phyloP scores from a whole-genome alignment of 2,113 vertebrate species.

The Herpailurus yagouaroundi region DNA sequence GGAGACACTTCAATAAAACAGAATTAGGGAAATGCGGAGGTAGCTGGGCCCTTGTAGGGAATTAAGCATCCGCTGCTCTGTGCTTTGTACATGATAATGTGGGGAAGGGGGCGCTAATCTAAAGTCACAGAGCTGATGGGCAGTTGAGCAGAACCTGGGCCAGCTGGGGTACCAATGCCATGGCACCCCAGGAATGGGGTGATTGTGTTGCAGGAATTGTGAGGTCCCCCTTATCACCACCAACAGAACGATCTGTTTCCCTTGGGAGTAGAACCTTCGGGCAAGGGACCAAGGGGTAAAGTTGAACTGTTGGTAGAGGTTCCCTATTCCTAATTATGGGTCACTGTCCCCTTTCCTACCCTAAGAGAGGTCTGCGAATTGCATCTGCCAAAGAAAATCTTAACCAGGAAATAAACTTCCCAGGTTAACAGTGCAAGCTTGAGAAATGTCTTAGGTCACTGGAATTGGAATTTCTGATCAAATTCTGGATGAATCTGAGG shows the following conservation, averaged over 20 bases:
- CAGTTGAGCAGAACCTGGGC: background rate
- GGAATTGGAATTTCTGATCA: constrained; percentile 42
- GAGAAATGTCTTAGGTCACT: background rate
- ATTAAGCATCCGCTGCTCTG: background rate
- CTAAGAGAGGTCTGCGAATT: background rate
- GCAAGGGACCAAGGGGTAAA: background rate
- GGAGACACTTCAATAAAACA: background rate
- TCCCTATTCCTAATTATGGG: background rate
- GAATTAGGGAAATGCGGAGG: background rate
- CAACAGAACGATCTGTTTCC: background rate
- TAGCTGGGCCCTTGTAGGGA: background rate
- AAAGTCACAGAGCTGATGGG: background rate
- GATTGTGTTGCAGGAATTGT: background rate
- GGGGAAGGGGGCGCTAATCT: background rate
- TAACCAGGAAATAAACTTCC: background rate
- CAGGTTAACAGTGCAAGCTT: background rate
- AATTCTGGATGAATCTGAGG: background rate
- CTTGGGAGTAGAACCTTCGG: background rate
- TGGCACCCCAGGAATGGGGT: background rate
- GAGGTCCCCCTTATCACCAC: background rate
- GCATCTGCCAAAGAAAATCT: background rate
- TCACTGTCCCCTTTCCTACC: background rate
- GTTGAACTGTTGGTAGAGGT: background rate
- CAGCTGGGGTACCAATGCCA: background rate
- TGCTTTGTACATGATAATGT: background rate